Evolutionary conservation across 2,113 vertebrate species (phyloP).

Genomic region (Hiodon alosoides): DNA sequence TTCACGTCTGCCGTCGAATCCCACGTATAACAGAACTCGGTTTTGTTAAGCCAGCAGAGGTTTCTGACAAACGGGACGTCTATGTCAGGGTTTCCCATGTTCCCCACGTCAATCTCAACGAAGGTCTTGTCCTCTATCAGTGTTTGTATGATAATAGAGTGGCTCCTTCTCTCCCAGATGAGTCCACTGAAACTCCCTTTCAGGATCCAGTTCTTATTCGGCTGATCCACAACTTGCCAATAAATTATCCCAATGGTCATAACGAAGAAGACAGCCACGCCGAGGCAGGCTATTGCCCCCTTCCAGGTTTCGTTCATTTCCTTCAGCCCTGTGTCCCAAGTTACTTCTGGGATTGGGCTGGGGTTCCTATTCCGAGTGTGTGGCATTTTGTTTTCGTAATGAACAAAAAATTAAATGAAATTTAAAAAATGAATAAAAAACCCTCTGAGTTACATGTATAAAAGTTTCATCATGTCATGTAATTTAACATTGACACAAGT

Average conservation of each 20-base stretch:
- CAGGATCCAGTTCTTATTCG: constrained; percentile 85
- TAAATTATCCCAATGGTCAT: constrained; percentile 92
- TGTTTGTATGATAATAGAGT: constrained; percentile 73
- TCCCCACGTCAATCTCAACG: constrained; percentile 67
- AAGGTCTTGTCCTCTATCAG: constrained; percentile 66
- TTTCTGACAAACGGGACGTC: constrained; percentile 76
- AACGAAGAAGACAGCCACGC: constrained; percentile 81
- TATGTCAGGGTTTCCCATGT: constrained; percentile 61
- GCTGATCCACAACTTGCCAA: constrained; percentile 87
- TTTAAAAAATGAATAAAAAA: constrained; percentile 47
- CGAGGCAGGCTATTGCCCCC: constrained; percentile 79
- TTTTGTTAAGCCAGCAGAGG: constrained; percentile 77
- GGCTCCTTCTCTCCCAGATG: constrained; percentile 77
- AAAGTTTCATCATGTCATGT: constrained; percentile 55
- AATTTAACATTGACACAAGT: constrained; percentile 26
- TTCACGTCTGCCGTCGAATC: constrained; percentile 75
- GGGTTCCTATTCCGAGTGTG: constrained; percentile 71
- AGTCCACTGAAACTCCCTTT: constrained; percentile 71
- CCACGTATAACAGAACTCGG: constrained; percentile 84
- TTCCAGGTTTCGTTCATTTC: constrained; percentile 94
- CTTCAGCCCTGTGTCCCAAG: constrained; percentile 71
- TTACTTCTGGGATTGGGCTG: constrained; percentile 69
- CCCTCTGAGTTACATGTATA: constrained; percentile 42
- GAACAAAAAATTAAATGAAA: constrained; percentile 44
- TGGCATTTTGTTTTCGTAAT: constrained; percentile 65